A percentile compares a stretch with the other conserved stretches of the same genome.
phyloP scores from a whole-genome alignment of 2,888 invertebrate genomes.

The Drosophila neonasuta region DNA sequence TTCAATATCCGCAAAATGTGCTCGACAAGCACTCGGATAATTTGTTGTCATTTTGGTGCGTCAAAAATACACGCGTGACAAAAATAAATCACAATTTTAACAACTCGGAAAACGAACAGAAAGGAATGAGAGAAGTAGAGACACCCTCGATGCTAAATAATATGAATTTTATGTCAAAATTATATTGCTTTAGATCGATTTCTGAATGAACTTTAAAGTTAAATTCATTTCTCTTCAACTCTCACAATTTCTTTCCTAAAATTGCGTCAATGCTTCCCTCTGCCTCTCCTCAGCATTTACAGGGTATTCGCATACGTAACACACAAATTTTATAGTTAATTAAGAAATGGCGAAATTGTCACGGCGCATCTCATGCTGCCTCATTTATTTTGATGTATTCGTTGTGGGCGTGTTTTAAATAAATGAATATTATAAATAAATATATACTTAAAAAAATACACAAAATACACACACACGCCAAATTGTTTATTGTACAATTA shows the following conservation, averaged over 20 bases:
- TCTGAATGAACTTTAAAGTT: neutral
- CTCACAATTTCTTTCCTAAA: neutral
- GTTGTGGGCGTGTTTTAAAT: conserved; percentile 12
- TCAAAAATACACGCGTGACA: conserved; percentile 61
- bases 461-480: neutral
- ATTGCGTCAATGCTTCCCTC: neutral
- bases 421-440: conserved; percentile 23
- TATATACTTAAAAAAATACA: conserved; percentile 5
- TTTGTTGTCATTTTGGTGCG: conserved; percentile 43
- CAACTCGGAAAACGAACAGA: neutral
- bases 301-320: conserved; percentile 60
- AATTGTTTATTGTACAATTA: conserved; percentile 22
- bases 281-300: neutral
- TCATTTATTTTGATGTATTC: conserved; percentile 23
- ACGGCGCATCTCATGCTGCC: conserved; percentile 25
- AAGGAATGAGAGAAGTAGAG: neutral
- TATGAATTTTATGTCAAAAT: too few species aligned
- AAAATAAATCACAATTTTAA: conserved; percentile 68
- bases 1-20: conserved; percentile 22
- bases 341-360: conserved; percentile 55
- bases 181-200: neutral
- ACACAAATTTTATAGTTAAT: conserved; percentile 63
- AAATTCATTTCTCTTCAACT: neutral
- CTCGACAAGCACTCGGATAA: conserved; percentile 34
- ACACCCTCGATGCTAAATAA: neutral